A percentile compares a stretch with the other conserved stretches of the same genome.
These are phyloP conservation scores for Kryphioiulus occultus DNA, from an alignment of 2,888 invertebrate genomes.

Conservation along the genomic window DNA sequence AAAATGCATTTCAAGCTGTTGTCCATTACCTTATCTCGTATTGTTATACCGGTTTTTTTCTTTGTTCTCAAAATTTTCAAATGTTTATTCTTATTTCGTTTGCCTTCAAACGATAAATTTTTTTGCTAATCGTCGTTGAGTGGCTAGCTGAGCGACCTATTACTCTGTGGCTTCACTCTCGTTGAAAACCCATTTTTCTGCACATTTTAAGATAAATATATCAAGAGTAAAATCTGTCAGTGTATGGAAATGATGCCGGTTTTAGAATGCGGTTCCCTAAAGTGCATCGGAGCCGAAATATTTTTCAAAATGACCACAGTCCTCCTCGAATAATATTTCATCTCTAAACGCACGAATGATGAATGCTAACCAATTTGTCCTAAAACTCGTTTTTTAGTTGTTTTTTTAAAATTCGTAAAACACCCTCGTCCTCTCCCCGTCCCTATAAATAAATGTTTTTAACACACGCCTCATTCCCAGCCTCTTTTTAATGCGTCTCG, in stretches of 20 bases:
- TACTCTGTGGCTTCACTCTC: neutral
- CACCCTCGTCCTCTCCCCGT: neutral
- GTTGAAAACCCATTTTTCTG: neutral
- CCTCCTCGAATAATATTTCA: neutral
- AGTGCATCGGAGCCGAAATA: neutral
- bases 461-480: neutral
- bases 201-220: neutral
- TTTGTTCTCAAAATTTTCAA: too few species aligned
- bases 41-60: too few species aligned
- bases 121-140: neutral
- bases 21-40: too few species aligned
- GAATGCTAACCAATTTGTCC: neutral
- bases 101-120: neutral
- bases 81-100: too few species aligned
- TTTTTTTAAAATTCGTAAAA: constrained; percentile 1
- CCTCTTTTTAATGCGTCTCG: neutral
- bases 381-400: neutral
- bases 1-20: too few species aligned
- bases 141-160: neutral
- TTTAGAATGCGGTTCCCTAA: constrained; percentile 15
- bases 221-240: neutral
- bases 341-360: neutral
- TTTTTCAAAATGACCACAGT: constrained; percentile 1
- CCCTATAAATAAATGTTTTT: constrained; percentile 16
- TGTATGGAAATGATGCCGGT: constrained; percentile 3